Evolutionary conservation across 2,797 vertebrate species (phyloP), one percentile per base, ranked within the genome.

Genomic region (Podarcis lilfordi): DNA sequence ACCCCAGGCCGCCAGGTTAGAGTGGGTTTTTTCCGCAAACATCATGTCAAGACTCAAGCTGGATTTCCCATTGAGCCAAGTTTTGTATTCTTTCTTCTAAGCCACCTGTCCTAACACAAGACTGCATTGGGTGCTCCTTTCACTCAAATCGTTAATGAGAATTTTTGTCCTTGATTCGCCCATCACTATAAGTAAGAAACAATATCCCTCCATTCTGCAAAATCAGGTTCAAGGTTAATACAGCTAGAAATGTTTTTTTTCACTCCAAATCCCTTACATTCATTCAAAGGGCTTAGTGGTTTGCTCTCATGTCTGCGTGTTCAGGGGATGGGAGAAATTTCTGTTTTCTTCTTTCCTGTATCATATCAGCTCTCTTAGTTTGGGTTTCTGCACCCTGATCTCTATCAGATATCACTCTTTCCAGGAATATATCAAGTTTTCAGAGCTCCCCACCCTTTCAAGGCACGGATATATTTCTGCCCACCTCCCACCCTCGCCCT

Each of bases 221-320:
- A 55, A 82, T n/a, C 32, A 0, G 13, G 5, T 40, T 59, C 80
- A 43, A 86, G 84, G 72, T 89, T 89, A 82, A 82, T 79, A 23
- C 74, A 76, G 50, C 69, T 3, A 21, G 19, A 43, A 71, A 71
- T 27, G 27, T 69, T 71, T 40, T 4, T 4, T 43, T 13, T 61
- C 5, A 1, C 50, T 61, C 84, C 84, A 89, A 89, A 89, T 89
- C 79, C 45, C 74, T 78, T 45, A 1, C 66, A 35, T 79, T 84
- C 74, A 61, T 64, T 43, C 76, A 55, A 27, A 35, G 79, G 55
- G 86, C 79, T 88, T 91, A 86, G 74, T n/a, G 64, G 50, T 59
- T 40, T 43, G 64, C 4, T 4, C 3, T 55, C 50, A 55, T 55
- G 11, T 29, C 37, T 50, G 5, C 1, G 32, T n/a, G 19, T 55